A percentile compares a stretch with the other conserved stretches of the same genome.
Conservation (phyloP, 2,113 vertebrate genomes). For the Ardeotis arabs region DNA sequence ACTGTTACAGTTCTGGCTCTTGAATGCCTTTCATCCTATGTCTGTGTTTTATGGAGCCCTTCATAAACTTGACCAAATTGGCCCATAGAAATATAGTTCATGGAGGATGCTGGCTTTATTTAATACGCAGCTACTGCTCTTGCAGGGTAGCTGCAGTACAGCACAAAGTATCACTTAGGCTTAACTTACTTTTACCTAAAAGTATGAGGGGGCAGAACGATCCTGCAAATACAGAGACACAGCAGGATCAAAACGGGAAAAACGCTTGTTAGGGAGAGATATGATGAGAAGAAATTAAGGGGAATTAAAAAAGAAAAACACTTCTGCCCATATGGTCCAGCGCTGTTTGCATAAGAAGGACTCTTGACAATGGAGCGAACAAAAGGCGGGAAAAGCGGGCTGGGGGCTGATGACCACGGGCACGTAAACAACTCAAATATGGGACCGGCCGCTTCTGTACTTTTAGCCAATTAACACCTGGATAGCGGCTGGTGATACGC, state of each 20-base stretch:
- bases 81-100: background rate
- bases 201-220: background rate
- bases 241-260: background rate
- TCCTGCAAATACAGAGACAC: background rate
- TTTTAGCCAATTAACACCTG: too few species aligned
- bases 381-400: too few species aligned
- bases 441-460: too few species aligned
- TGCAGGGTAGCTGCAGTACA: background rate
- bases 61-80: background rate
- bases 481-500: too few species aligned
- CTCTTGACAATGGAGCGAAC: too few species aligned
- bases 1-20: background rate
- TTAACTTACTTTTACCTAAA: background rate
- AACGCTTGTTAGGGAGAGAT: background rate
- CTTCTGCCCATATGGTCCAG: background rate
- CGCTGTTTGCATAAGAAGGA: too few species aligned
- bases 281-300: background rate
- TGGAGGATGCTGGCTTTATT: background rate
- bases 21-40: background rate
- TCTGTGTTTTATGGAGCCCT: background rate
- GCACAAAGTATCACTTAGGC: background rate
- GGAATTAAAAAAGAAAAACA: background rate
- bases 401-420: too few species aligned
- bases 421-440: too few species aligned
- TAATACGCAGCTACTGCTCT: background rate